Evolutionary conservation across 2,113 vertebrate species (phyloP).

Genomic region (Empidonax traillii): DNA sequence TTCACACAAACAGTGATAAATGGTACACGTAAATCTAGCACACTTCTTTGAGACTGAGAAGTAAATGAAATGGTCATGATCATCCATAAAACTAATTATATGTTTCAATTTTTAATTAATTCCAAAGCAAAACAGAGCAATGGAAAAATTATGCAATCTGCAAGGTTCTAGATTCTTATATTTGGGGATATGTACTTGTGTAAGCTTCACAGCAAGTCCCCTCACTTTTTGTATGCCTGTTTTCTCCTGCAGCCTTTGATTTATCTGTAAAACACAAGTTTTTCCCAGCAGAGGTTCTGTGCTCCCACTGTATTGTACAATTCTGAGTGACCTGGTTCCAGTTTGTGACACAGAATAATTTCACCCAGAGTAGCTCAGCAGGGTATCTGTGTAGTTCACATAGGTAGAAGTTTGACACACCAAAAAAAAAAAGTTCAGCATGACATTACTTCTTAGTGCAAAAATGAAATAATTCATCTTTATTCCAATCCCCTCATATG

Average conservation of each 20-base stretch:
- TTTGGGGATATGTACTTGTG: neutral
- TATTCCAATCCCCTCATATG: neutral
- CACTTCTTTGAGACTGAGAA: neutral
- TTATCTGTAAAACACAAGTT: neutral
- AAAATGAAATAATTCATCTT: neutral
- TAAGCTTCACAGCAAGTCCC: neutral
- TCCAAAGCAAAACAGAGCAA: neutral
- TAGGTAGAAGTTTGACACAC: neutral
- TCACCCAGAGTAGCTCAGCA: neutral
- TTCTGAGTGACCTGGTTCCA: neutral
- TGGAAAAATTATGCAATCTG: neutral
- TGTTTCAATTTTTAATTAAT: neutral
- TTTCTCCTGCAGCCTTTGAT: neutral
- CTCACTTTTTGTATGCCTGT: neutral
- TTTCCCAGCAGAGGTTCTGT: neutral
- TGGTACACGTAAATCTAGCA: neutral
- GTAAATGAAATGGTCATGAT: neutral
- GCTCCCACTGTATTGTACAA: neutral
- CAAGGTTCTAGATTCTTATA: neutral
- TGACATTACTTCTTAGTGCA: neutral
- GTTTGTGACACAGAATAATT: neutral
- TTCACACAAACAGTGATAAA: neutral
- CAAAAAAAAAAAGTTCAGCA: neutral
- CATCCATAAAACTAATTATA: neutral
- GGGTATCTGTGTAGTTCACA: neutral